Base-by-base conservation (phyloP, 2,797 vertebrate genomes). In the Syngnathus rostellatus region DNA sequence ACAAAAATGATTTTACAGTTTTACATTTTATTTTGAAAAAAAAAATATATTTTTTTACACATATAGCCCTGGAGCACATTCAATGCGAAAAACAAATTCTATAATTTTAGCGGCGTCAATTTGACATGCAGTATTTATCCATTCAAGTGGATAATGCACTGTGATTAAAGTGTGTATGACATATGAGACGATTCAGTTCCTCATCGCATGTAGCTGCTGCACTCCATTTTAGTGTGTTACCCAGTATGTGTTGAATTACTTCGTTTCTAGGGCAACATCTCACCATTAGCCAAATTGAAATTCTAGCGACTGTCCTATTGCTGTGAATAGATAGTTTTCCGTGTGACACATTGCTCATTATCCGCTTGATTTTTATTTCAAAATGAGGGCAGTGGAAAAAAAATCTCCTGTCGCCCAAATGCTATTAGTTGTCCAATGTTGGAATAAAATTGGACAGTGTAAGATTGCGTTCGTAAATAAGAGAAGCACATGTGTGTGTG, bases 241-340 rank as follows among this genome's bases (percentile, higher is more conserved):
- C 38, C 55, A 37, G 31, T 31, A 7, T 58, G 25, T 19, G 31
- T 38, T 17, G 31, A 16, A 9, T 53, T 21, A 41, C 11, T 74
- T 6, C 10, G 45, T 78, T 72, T 81, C 21, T 54, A 43, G 61
- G 74, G 71, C 71, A 76, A 46, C 64, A 38, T 21, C 66, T 71
- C 62, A 40, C 54, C 41, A 41, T 17, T 38, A 50, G 59, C 58
- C 62, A 73, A 76, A 80, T 65, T 73, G 76, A 75, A 84, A 81
- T 79, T 37, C 55, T 45, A 69, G 72, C 50, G 69, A 70, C 58
- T 39, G 70, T 77, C 61, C 63, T 55, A 2, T 0, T 31, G 62
- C 16, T 16, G 31, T 64, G 76, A 84, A 86, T 80, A 73, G 77
- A 72, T 69, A 62, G 45, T 62, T 74, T 80, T 70, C 62, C 60